Base-by-base conservation (phyloP, 2,888 invertebrate species). In the Limnephilus lunatus region DNA sequence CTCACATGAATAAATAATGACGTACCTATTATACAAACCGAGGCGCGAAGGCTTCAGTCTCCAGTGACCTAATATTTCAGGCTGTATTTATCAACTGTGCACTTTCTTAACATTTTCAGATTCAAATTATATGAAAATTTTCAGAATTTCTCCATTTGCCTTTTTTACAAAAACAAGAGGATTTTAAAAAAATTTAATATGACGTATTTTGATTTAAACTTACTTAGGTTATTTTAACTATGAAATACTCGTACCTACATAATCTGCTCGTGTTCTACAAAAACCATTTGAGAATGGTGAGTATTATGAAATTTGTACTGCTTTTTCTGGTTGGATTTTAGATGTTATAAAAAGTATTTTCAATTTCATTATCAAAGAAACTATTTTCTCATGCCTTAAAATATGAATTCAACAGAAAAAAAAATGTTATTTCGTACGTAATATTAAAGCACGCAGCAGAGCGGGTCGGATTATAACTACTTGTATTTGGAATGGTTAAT, bases 1-100 rank as follows among this genome's bases (percentile, higher is more conserved):
- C 83, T 83, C 68, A 32, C 83, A 83, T 83, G 83, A 35, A 83
- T 35, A 83, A 83, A 39, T 83, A 83, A 83, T 83, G 83, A 83
- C 32, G 68, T 68, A 35, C 35, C 35, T 35, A 68, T 68, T 68
- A 19, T 68, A 68, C 68, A 68, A 68, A 68, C 25, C 25, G 68
- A 68, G 68, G 68, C 68, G 68, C 68, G 9, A 25, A 68, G 9
- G 68, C 68, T 25, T n/a, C 68, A 25, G 68, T 68, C n/a, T 68
- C 68, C n/a, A 68, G 68, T 68, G 68, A 68, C 68, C 68, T 68
- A 68, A 68, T 68, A 68, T 68, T 68, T 68, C 68, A 68, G 68
- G n/a, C n/a, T 68, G n/a, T 68, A 68, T 68, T 68, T 68, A 68
- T n/a, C 68, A 68, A 68, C 68, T 9, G 68, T 68, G 68, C 68